Conservation (phyloP, 2,888 invertebrate species). For the Axea sp. region DNA sequence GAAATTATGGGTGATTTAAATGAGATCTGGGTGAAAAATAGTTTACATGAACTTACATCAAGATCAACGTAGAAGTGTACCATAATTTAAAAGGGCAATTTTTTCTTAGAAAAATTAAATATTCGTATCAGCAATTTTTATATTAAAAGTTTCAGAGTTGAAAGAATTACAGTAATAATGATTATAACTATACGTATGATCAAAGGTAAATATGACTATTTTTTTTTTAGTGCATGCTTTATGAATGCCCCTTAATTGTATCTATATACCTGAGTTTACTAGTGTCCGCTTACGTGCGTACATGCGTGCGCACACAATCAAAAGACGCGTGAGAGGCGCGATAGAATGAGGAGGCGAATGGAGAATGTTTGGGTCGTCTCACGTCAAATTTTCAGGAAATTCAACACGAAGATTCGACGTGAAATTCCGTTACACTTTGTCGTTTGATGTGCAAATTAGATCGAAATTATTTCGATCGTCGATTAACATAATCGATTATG, state of each 20-base stretch:
- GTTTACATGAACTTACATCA: no score
- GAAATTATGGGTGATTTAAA: no score
- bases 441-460: slow-evolving; percentile 4
- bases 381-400: slow-evolving; percentile 55
- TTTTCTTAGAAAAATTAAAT: no score
- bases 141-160: no score
- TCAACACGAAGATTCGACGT: slow-evolving; percentile 13
- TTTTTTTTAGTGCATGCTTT: no score
- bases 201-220: no score
- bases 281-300: slow-evolving; percentile 62
- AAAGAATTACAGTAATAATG: no score
- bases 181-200: neutral
- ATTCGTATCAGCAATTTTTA: no score
- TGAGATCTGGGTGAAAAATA: no score
- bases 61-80: no score
- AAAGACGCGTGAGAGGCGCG: slow-evolving; percentile 63
- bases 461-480: slow-evolving; percentile 13
- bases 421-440: slow-evolving; percentile 18
- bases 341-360: slow-evolving; percentile 57
- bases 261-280: slow-evolving; percentile 14
- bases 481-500: slow-evolving; percentile 2
- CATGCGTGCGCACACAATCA: slow-evolving; percentile 58
- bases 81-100: no score
- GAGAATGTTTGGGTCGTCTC: slow-evolving; percentile 60
- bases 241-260: slow-evolving; percentile 33